These are phyloP conservation scores for Cataglyphis hispanica DNA, from an alignment of 1,140 invertebrate species.

Conservation along the genomic window DNA sequence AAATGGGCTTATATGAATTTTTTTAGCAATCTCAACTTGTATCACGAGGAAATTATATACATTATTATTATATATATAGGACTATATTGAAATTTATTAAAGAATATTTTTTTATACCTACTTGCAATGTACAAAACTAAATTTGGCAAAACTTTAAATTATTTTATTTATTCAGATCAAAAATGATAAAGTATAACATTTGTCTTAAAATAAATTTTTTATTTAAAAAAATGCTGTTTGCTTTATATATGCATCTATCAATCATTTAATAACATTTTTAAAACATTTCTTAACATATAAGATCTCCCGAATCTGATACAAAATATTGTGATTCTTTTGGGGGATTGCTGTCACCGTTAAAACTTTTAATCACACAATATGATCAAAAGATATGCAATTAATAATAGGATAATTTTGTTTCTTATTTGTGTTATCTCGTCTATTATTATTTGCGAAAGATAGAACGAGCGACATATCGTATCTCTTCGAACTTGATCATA, in stretches of 20 bases:
- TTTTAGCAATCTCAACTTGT: not conserved
- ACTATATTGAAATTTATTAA: not conserved
- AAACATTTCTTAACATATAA: not conserved
- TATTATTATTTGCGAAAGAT: not conserved
- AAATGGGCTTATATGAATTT: not conserved
- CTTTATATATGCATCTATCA: not conserved
- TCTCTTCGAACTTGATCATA: not conserved
- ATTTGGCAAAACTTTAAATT: no score
- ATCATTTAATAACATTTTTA: no score
- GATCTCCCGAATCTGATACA: not conserved
- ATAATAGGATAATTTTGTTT: not conserved
- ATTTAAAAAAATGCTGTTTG: no score
- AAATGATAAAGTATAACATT: no score
- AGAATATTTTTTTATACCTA: not conserved
- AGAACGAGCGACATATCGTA: not conserved
- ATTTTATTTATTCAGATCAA: no score
- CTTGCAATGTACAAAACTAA: no score
- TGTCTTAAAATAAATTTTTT: no score
- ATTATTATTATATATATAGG: no score
- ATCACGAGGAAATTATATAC: not conserved
- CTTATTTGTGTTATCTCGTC: not conserved
- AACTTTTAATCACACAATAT: not conserved
- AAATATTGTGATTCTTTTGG: not conserved
- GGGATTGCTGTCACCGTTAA: not conserved
- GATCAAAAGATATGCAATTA: not conserved